Base-by-base conservation (phyloP, 2,797 vertebrate species). In the Ataeniobius toweri region DNA sequence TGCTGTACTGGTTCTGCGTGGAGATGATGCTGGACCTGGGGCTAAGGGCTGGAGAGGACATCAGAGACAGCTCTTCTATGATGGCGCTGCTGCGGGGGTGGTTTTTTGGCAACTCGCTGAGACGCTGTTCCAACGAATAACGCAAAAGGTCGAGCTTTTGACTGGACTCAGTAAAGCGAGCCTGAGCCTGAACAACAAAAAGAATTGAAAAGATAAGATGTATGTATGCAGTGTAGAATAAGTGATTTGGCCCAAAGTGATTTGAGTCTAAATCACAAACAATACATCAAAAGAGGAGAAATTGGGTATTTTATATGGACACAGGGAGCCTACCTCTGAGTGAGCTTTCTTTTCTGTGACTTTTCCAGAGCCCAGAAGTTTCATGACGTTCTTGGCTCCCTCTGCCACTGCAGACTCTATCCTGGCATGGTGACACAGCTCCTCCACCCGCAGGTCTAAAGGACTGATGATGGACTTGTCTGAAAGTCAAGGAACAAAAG, bases 371-470 rank as follows among this genome's bases (percentile, higher is more conserved):
- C 97, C 97, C 90, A 99, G 96, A 79, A 99, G 96, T 89, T 97
- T 98, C 97, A 99, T 97, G 89, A 99, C 97, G 82, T 99, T 99
- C 94, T 99, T 99, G 92, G 98, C 97, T 89, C 98, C 98, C 93
- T 99, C 98, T 10, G 98, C 97, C 81, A 99, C 97, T 70, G 98
- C 98, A 58, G 97, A 98, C 86, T 99, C 98, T 94, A 99, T 98
- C 93, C 96, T 97, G 92, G 98, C 98, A 84, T 99, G 98, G 93
- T 99, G 98, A 88, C 98, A 96, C 86, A 99, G 90, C 94, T 99
- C 98, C 95, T 98, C 98, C 94, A 99, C 97, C 82, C 98, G 96
- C 80, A 98, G 96, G 89, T 99, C 98, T 91, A 98, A 94, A 50
- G 97, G 97, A 84, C 97, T 98, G 95, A 98, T 97, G 87, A 98